Base-by-base conservation (phyloP, 2,113 vertebrate genomes). In the Hippocampus zosterae region DNA sequence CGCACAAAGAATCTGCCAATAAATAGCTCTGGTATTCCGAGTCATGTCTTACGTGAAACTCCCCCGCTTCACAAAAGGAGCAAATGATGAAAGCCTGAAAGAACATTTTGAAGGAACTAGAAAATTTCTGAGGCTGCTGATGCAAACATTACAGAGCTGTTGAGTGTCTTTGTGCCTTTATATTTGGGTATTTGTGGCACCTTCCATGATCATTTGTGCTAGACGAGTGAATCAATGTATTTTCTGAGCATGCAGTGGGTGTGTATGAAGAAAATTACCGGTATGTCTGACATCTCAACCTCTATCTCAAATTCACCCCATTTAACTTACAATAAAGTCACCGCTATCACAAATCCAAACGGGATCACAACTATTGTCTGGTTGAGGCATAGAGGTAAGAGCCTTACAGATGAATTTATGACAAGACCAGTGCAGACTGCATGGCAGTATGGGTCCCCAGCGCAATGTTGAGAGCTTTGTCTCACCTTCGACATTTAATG, bases 61-160 rank as follows among this genome's bases (percentile, higher is more conserved):
- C 76, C 76, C 71, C 76, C 65, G 81, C 75, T 83, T 82, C 87
- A 82, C 82, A 76, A 60, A 21, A 81, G 72, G 77, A 80, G 75
- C 78, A 88, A 84, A 84, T 64, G 64, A 83, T 82, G 81, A 85
- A 85, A 82, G 81, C 77, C 68, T 16, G 67, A 81, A 85, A 85
- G 73, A 84, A 79, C 75, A 82, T 33, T 87, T 74, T 67, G 79
- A 84, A 79, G 81, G 88, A 88, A 88, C 87, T 87, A 81, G 76
- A 74, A 76, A 80, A 88, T 87, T 88, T 88, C 85, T 85, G 88
- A 87, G 83, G 79, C 79, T 83, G 84, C 44, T 88, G 88, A 81
- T 87, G 85, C 85, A 81, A 79, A 79, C 78, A 79, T 81, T 40
- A 71, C 81, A 81, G 77, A 77, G 70, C 74, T 73, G 71, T 42